Percentiles rank a stretch among this genome's conserved stretches.
Evolutionary conservation across 23 tunicate genomes (phyloP).

Genomic region (Ascidia mentula): DNA sequence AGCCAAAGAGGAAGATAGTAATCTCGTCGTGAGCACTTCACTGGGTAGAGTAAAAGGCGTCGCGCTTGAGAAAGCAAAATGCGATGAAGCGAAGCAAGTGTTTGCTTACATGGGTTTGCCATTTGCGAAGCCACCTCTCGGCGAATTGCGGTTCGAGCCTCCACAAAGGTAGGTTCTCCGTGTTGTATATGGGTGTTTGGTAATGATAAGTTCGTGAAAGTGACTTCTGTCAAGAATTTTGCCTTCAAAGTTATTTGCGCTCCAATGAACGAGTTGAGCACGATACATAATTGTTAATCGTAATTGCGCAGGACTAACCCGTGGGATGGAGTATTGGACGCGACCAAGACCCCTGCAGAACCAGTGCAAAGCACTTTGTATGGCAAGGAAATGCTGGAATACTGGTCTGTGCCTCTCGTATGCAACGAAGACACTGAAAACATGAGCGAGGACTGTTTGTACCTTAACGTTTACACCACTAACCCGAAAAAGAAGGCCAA

Average conservation of each 20-base stretch:
- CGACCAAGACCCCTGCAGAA: neutral
- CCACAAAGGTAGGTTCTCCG: slow-evolving; percentile 30
- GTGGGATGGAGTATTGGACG: neutral
- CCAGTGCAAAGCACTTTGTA: neutral
- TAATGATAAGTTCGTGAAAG: too few relatives aligned
- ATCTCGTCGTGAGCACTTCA: neutral
- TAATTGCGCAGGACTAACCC: neutral
- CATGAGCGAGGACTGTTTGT: slow-evolving; percentile 26
- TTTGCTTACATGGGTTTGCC: slow-evolving; percentile 11
- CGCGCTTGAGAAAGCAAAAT: neutral
- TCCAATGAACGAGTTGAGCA: too few relatives aligned
- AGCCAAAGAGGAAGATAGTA: too few relatives aligned
- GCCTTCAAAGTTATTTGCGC: too few relatives aligned
- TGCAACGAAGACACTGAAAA: neutral
- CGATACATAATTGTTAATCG: too few relatives aligned
- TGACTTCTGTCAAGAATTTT: too few relatives aligned
- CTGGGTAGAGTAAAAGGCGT: slow-evolving; percentile 15
- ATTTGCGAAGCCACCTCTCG: slow-evolving; percentile 30
- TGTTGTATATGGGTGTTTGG: too few relatives aligned
- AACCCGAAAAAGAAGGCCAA: slow-evolving; percentile 25
- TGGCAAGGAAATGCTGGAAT: neutral
- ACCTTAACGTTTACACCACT: slow-evolving; percentile 28
- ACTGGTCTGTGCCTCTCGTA: neutral
- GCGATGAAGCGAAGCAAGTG: slow-evolving; percentile 27
- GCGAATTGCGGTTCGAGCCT: slow-evolving; percentile 27